Evolutionary conservation across 2,888 invertebrate genomes (phyloP).

Genomic region (Panzeria rudis): DNA sequence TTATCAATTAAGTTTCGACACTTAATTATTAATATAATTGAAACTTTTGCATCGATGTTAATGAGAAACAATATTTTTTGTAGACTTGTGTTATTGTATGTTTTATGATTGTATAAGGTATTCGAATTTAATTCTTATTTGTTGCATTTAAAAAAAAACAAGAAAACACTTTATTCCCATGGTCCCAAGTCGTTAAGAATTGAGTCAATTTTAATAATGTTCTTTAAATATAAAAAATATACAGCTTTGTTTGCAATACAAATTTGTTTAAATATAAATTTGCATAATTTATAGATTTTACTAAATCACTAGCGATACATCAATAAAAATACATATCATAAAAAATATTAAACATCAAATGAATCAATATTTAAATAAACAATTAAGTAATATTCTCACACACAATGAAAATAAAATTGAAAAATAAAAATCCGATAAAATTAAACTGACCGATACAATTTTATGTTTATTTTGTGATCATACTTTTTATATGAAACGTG

Average conservation of each 20-base stretch:
- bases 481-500: constrained; percentile 62
- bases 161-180: not conserved
- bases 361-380: constrained; percentile 63
- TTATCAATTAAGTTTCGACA: no score
- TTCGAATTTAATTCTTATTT: no score
- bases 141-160: no score
- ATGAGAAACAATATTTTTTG: no score
- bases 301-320: constrained; percentile 48
- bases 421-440: constrained; percentile 49
- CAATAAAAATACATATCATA: constrained; percentile 37
- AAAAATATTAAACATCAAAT: constrained; percentile 43
- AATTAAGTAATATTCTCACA: constrained; percentile 66
- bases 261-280: constrained; percentile 43
- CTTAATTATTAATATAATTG: no score
- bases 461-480: constrained; percentile 43
- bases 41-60: no score
- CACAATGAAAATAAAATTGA: constrained; percentile 22
- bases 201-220: not conserved
- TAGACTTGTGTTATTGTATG: no score
- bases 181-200: not conserved
- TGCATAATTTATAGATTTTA: constrained; percentile 63
- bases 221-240: not conserved
- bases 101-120: no score
- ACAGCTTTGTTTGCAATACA: not conserved
- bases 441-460: constrained; percentile 46